These are phyloP conservation scores for Zygogramma bicolorata DNA, from an alignment of 2,888 invertebrate species.

Conservation along the genomic window DNA sequence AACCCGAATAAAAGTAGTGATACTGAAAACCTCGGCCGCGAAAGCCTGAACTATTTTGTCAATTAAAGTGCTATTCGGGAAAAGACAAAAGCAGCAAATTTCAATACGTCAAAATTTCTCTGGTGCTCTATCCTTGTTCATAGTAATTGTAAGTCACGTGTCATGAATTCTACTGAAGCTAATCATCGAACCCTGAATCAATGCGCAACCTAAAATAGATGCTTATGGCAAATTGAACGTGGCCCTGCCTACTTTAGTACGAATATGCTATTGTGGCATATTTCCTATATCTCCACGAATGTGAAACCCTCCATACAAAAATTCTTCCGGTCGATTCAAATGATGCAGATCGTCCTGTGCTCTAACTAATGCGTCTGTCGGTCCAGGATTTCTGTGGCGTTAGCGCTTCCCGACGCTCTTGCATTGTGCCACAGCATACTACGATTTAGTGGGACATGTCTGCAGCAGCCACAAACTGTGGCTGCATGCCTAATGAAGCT, in stretches of 20 bases:
- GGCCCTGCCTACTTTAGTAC: neutral
- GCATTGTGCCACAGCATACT: slow-evolving; percentile 14
- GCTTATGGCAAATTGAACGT: too few species aligned
- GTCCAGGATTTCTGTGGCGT: slow-evolving; percentile 29
- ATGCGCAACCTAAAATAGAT: too few species aligned
- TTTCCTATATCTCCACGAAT: neutral
- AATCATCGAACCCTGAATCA: too few species aligned
- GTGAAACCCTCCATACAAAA: slow-evolving; percentile 13
- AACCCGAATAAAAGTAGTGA: too few species aligned
- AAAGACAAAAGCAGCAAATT: too few species aligned
- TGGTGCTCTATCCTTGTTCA: too few species aligned
- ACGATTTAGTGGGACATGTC: slow-evolving; percentile 18
- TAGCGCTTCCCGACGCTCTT: slow-evolving; percentile 24
- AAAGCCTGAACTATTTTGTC: too few species aligned
- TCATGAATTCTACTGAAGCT: too few species aligned
- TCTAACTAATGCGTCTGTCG: slow-evolving; percentile 27
- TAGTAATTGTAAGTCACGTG: too few species aligned
- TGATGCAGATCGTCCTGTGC: slow-evolving; percentile 18
- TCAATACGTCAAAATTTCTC: too few species aligned
- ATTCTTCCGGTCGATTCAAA: slow-evolving; percentile 31
- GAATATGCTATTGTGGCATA: neutral
- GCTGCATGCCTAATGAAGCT: slow-evolving; percentile 25
- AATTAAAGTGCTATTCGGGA: too few species aligned
- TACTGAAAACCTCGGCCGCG: too few species aligned
- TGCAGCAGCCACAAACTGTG: slow-evolving; percentile 22